These are phyloP conservation scores for Steinernema feltiae DNA, from an alignment of 1,140 invertebrate genomes.

Conservation along the genomic window DNA sequence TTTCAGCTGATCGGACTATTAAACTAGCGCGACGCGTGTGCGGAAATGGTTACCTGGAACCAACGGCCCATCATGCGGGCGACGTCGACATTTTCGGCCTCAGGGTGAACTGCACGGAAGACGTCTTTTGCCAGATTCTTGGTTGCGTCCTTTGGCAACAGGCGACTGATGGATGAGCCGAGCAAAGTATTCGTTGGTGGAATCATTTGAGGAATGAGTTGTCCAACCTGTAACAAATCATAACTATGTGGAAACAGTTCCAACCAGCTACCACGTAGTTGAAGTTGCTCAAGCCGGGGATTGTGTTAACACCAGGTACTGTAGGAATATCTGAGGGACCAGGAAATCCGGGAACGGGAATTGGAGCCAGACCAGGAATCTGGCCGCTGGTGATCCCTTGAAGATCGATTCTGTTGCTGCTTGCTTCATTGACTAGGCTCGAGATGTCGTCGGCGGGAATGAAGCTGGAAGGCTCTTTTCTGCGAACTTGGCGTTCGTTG, in stretches of 20 bases:
- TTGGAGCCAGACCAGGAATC: constrained; percentile 56
- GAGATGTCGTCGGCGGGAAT: constrained; percentile 45
- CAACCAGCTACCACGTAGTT: constrained; percentile 57
- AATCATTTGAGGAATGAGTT: constrained; percentile 58
- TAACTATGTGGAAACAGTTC: too few relatives aligned
- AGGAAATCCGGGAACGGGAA: constrained; percentile 55
- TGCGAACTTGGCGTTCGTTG: constrained; percentile 35
- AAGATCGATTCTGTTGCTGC: constrained; percentile 44
- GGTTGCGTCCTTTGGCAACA: constrained; percentile 56
- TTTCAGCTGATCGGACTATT: not conserved
- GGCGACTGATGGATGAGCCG: constrained; percentile 53
- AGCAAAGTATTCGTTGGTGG: constrained; percentile 57
- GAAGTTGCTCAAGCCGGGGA: constrained; percentile 57
- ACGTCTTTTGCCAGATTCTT: constrained; percentile 58
- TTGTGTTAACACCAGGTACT: constrained; percentile 57
- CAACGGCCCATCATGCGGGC: constrained; percentile 57
- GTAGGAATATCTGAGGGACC: constrained; percentile 52
- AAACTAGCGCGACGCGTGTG: not conserved
- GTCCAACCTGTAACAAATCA: constrained; percentile 45
- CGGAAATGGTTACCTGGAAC: constrained; percentile 47
- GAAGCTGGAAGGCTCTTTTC: constrained; percentile 38
- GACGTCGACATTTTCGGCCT: constrained; percentile 58
- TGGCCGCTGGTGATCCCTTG: constrained; percentile 54
- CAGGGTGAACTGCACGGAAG: constrained; percentile 54
- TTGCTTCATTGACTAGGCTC: constrained; percentile 39